These are phyloP conservation scores for Sebastes oblongus DNA, from an alignment of 2,797 vertebrate species.

Conservation along the genomic window DNA sequence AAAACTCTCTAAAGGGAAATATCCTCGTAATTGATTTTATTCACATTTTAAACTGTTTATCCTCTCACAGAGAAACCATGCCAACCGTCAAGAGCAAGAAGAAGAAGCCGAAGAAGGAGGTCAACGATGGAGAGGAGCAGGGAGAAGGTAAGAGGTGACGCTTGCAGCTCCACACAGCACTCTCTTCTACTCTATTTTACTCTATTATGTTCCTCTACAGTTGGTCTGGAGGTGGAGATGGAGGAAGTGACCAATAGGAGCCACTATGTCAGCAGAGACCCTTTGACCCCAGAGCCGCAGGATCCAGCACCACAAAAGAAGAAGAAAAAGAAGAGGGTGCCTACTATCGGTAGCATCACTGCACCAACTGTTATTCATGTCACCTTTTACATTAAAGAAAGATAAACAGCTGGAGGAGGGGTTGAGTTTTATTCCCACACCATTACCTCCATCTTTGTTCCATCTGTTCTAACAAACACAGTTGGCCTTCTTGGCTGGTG, in stretches of 20 bases:
- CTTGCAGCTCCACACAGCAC: not conserved
- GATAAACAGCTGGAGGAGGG: not conserved
- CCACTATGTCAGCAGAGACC: constrained; percentile 81
- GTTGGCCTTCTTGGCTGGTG: not conserved
- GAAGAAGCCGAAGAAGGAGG: constrained; percentile 88
- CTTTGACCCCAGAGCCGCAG: constrained; percentile 79
- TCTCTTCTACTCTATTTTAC: no score
- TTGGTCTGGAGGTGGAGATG: constrained; percentile 65
- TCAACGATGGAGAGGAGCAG: constrained; percentile 81
- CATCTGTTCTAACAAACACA: not conserved
- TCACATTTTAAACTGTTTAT: not conserved
- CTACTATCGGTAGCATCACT: constrained; percentile 56
- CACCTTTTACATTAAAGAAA: not conserved
- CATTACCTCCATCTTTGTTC: not conserved
- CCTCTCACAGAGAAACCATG: constrained; percentile 77
- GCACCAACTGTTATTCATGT: not conserved
- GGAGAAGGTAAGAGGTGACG: constrained; percentile 51
- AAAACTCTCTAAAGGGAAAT: not conserved
- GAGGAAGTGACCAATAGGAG: constrained; percentile 69
- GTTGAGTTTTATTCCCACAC: not conserved
- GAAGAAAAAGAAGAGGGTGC: constrained; percentile 86
- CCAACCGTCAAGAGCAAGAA: constrained; percentile 89
- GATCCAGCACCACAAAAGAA: constrained; percentile 85
- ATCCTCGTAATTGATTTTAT: not conserved
- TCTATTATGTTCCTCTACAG: constrained; percentile 3